Evolutionary conservation across 2,888 invertebrate species (phyloP).

Genomic region (Tortrix viridana): DNA sequence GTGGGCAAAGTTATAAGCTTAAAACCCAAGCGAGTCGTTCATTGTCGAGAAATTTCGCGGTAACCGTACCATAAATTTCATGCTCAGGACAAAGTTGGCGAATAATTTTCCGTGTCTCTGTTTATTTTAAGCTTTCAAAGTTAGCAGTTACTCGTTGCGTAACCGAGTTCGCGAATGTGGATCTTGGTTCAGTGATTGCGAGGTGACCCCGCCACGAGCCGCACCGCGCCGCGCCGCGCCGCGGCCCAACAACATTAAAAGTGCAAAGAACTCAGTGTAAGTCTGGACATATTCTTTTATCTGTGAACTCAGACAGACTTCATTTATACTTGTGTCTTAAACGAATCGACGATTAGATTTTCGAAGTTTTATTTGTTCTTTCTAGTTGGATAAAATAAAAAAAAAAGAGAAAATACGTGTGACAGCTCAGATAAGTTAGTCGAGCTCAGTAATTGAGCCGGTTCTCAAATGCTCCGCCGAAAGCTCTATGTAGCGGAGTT

Average conservation of each 20-base stretch:
- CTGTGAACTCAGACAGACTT: too few relatives aligned
- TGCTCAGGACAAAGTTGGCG: constrained; percentile 76
- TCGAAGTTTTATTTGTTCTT: too few relatives aligned
- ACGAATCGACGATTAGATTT: too few relatives aligned
- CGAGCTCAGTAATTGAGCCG: constrained; percentile 65
- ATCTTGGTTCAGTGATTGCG: constrained; percentile 60
- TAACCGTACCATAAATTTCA: constrained; percentile 80
- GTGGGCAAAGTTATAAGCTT: constrained; percentile 68
- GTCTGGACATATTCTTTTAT: not conserved
- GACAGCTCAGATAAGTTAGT: constrained; percentile 55
- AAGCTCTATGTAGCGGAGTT: constrained; percentile 65
- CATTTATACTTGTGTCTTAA: too few relatives aligned
- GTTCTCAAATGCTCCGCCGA: constrained; percentile 68
- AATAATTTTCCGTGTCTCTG: constrained; percentile 82
- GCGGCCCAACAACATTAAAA: constrained; percentile 12
- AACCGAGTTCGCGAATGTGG: constrained; percentile 71
- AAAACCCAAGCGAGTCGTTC: constrained; percentile 77
- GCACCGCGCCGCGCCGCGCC: constrained; percentile 2
- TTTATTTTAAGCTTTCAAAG: constrained; percentile 79
- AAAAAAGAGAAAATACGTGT: constrained; percentile 58
- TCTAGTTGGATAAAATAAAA: constrained; percentile 35
- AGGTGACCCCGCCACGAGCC: too few relatives aligned
- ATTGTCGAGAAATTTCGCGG: constrained; percentile 78
- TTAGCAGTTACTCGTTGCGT: constrained; percentile 69
- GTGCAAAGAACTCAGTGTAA: not conserved